Base-by-base conservation (phyloP, 2,113 vertebrate genomes). In the Campylomormyrus tamandua region DNA sequence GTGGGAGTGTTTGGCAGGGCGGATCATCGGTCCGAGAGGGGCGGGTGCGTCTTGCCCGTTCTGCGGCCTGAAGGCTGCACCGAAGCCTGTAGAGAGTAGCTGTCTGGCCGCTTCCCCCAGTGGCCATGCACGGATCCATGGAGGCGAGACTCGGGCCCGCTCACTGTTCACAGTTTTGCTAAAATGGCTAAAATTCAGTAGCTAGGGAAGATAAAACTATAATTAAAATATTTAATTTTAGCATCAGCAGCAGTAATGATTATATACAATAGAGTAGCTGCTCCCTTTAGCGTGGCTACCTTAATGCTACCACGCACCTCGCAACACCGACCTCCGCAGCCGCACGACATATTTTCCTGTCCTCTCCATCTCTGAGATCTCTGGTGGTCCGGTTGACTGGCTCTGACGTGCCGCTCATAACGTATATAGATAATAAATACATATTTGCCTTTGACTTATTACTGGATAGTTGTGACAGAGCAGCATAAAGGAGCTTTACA, bases 401-500 rank as follows among this genome's bases (percentile, higher is more conserved):
- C n/a, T n/a, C 31, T 86, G 31, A 86, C 42, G 49, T 48, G 39
- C 3, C 83, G 56, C 49, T 62, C 45, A 86, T 45, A 80, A 56
- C 48, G 15, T 83, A 48, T 19, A 17, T 42, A 74, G 58, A 19
- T 70, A 87, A 89, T 91, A 91, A 90, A 31, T 90, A 87, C 92
- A 89, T 89, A 83, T 91, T 92, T 92, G 90, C 31, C 48, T 91
- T 90, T 90, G 31, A 62, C 53, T 66, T 62, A 45, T 42, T 42
- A 31, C 87, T 77, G 83, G 90, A 91, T 84, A 90, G 91, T 74
- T 66, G 85, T 92, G 91, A 92, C 90, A 92, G 89, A 77, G 90
- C 89, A 27, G 85, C 90, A 89, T 70, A 87, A 88, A 10, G 58
- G 90, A 83, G 91, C 89, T 91, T 92, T 90, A 80, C 45, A 70